These are phyloP conservation scores for Microtus montanus DNA, from an alignment of 2,113 vertebrate species.

Conservation along the genomic window DNA sequence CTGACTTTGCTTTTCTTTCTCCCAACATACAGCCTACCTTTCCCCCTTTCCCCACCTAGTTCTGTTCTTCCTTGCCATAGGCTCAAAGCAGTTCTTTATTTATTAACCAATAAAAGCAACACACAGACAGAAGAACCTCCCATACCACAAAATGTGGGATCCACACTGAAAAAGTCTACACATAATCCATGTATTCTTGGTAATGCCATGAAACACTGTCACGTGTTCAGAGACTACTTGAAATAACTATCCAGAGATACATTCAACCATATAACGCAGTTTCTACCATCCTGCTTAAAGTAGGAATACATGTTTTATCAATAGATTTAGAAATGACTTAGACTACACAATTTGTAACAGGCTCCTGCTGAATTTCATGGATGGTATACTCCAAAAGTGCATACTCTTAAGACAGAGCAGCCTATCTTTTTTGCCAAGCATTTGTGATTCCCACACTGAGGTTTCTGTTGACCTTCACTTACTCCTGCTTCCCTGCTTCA, in stretches of 20 bases:
- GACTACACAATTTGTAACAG: neutral
- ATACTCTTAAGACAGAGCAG: neutral
- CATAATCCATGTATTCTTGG: neutral
- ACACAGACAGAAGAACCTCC: no score
- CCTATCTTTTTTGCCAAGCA: neutral
- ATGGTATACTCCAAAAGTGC: neutral
- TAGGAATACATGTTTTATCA: slow-evolving; percentile 32
- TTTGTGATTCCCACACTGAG: neutral
- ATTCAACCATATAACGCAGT: neutral
- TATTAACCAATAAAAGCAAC: no score
- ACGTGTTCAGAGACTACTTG: neutral
- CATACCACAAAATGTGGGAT: neutral
- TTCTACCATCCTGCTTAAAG: neutral
- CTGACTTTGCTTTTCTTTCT: no score
- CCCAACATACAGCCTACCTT: no score
- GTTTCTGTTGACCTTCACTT: neutral
- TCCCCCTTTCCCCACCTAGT: no score
- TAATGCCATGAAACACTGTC: neutral
- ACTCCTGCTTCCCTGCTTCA: neutral
- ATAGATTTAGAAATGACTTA: neutral
- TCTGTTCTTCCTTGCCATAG: no score
- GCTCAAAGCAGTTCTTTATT: no score
- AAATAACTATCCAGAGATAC: neutral
- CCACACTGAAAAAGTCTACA: neutral
- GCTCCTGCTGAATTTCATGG: slow-evolving; percentile 14